These are phyloP conservation scores for Characodon lateralis DNA, from an alignment of 2,797 vertebrate genomes.

Conservation along the genomic window DNA sequence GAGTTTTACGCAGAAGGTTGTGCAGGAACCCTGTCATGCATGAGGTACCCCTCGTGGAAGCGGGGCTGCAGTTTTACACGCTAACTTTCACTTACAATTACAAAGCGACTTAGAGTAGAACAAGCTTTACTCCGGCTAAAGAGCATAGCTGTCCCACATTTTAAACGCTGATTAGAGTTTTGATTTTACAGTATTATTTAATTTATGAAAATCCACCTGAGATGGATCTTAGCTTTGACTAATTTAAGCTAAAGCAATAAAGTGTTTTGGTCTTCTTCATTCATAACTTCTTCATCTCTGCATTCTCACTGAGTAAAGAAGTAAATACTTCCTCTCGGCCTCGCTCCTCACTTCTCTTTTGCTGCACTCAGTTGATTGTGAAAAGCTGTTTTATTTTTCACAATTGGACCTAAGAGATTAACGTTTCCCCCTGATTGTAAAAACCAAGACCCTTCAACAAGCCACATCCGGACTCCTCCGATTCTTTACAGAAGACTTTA, in stretches of 20 bases:
- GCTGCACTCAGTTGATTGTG: conserved; percentile 18
- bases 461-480: conserved; percentile 37
- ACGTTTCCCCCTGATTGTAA: conserved; percentile 19
- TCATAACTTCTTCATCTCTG: conserved; percentile 45
- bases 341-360: conserved; percentile 46
- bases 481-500: conserved; percentile 36
- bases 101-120: not conserved
- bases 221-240: not conserved
- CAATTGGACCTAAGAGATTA: conserved; percentile 18
- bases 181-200: too few relatives aligned
- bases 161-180: too few relatives aligned
- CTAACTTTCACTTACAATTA: not conserved
- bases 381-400: conserved; percentile 26
- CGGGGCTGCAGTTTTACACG: not conserved
- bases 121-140: not conserved
- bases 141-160: not conserved
- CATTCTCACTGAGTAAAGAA: conserved; percentile 39
- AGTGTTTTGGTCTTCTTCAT: conserved; percentile 25
- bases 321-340: conserved; percentile 34
- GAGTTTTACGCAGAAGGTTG: not conserved
- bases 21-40: not conserved
- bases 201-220: too few relatives aligned
- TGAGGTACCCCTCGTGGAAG: not conserved
- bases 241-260: conserved; percentile 1
- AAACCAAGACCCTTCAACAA: conserved; percentile 41